Percentiles rank a stretch among this genome's conserved stretches.
phyloP scores from a whole-genome alignment of 2,888 invertebrate genomes.

The Caenorhabditis sp. region DNA sequence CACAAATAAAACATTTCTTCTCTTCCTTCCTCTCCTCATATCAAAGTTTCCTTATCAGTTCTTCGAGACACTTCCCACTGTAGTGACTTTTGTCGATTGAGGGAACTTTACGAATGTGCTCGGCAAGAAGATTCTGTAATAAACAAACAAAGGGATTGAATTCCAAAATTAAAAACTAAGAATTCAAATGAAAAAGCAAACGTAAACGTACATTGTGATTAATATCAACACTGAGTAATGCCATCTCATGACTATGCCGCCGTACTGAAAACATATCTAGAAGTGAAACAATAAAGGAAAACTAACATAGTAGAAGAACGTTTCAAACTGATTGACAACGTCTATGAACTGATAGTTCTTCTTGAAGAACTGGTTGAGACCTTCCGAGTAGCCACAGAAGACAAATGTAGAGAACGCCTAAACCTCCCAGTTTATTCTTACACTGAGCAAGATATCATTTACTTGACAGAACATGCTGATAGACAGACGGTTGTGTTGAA shows the following conservation, averaged over 20 bases:
- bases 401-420: conserved; percentile 25
- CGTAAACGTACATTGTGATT: conserved; percentile 26
- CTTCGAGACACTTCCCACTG: conserved; percentile 14
- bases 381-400: conserved; percentile 38
- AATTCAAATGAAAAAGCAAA: neutral
- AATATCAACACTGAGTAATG: conserved; percentile 29
- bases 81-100: conserved; percentile 14
- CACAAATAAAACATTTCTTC: conserved; percentile 50
- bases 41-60: neutral
- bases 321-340: conserved; percentile 9
- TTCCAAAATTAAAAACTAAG: neutral
- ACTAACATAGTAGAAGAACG: conserved; percentile 39
- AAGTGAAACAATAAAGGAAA: too few relatives aligned
- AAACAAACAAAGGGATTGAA: conserved; percentile 4
- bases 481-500: conserved; percentile 3
- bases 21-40: neutral
- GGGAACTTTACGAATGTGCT: conserved; percentile 41
- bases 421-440: too few relatives aligned
- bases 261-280: conserved; percentile 35
- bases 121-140: conserved; percentile 25
- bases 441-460: too few relatives aligned
- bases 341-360: neutral
- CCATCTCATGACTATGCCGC: conserved; percentile 37
- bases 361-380: conserved; percentile 12
- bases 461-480: too few relatives aligned